Percentiles rank a stretch among this genome's conserved stretches.
These are phyloP conservation scores for Stenchaetothrips biformis DNA, from an alignment of 2,888 invertebrate species.

Conservation along the genomic window DNA sequence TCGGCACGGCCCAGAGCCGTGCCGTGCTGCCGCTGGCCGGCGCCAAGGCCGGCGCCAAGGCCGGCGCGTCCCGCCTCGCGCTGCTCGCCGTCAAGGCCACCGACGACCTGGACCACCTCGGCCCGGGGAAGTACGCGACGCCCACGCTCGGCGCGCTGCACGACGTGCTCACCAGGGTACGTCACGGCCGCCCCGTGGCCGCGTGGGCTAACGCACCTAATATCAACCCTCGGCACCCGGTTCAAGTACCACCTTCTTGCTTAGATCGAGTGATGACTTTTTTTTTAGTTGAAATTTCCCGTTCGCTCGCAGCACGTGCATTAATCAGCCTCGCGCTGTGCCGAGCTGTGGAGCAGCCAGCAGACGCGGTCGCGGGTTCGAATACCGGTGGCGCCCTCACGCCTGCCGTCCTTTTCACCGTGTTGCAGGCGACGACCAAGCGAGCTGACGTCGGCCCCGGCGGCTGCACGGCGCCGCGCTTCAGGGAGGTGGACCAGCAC, in stretches of 20 bases:
- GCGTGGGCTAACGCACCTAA: too few species aligned
- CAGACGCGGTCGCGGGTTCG: too few species aligned
- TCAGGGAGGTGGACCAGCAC: constrained; percentile 6
- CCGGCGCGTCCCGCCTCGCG: not conserved
- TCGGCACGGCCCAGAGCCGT: constrained; percentile 8
- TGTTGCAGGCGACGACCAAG: not conserved
- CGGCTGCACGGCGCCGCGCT: constrained; percentile 3
- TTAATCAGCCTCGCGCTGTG: too few species aligned
- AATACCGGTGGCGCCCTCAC: too few species aligned
- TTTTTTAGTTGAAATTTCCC: too few species aligned
- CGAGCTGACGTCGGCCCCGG: not conserved
- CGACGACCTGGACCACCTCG: not conserved
- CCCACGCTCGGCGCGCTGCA: not conserved
- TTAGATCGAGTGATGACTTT: too few species aligned
- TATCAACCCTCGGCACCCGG: too few species aligned
- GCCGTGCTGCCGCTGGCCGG: constrained; percentile 15
- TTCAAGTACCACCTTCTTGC: too few species aligned
- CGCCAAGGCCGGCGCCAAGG: not conserved
- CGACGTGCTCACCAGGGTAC: not conserved
- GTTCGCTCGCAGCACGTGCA: too few species aligned
- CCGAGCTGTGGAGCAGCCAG: too few species aligned
- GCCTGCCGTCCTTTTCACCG: too few species aligned
- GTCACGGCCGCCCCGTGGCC: not conserved
- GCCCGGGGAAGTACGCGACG: not conserved
- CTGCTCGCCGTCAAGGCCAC: not conserved